Evolutionary conservation across 2,113 vertebrate species (phyloP), one percentile per base, ranked within the genome.

Genomic region (Pionites leucogaster): DNA sequence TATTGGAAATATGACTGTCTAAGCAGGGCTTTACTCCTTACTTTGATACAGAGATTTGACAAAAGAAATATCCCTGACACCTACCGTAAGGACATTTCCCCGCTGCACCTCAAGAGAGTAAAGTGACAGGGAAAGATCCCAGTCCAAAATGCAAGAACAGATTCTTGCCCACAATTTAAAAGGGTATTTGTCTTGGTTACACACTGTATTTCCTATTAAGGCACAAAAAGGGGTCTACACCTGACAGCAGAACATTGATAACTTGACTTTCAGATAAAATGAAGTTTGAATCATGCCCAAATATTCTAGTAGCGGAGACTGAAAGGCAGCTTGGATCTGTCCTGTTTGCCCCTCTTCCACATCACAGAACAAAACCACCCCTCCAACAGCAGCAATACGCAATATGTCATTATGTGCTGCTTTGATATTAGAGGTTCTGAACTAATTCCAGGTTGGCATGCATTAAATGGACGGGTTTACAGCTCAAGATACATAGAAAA

Each of bases 331-430:
- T 62, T 39, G 52, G 62, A 44, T 46, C 37, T 33, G 15, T 19
- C 50, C 50, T 7, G 23, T 44, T 59, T 69, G 55, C n/a, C 63
- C 7, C 4, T 71, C 59, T 39, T 57, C 62, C 67, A 24, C 42
- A 9, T 22, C 46, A 29, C 1, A 29, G 13, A 62, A 37, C 8
- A 35, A 11, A 35, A 39, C 3, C 41, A 50, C 17, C 16, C 39
- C 1, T 8, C 39, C 39, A 35, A 16, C 64, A 29, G 62, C 75
- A 46, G 47, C 65, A 35, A 41, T 2, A 46, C 22, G 22, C 13
- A 19, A 28, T 2, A 7, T 9, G 27, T 14, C 23, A 16, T n/a
- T 9, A 18, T 0, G 16, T 5, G 24, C 23, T 49, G 2, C 5
- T 83, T 41, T 28, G 29, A 19, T n/a, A 13, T 15, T 8, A 33